These are phyloP conservation scores for Papilio demoleus DNA, from an alignment of 2,888 invertebrate species.

Conservation along the genomic window DNA sequence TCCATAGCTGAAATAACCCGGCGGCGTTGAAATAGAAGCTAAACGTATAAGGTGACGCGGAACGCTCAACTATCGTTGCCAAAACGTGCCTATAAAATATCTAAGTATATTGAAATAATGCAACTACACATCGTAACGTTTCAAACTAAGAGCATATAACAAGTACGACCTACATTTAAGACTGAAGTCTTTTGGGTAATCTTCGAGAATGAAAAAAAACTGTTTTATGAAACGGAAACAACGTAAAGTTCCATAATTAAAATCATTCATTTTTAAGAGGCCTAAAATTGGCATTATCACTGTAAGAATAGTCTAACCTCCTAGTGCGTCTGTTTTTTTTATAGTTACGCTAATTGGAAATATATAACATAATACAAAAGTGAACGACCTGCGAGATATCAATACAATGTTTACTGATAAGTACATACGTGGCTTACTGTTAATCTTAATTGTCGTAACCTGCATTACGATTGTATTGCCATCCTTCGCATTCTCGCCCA, in stretches of 20 bases:
- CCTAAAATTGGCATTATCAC: too few species aligned
- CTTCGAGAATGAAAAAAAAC: neutral
- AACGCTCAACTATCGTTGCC: constrained; percentile 52
- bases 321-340: neutral
- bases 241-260: too few species aligned
- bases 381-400: constrained; percentile 1
- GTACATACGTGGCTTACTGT: neutral
- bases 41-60: constrained; percentile 53
- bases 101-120: constrained; percentile 50
- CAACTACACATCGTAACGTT: neutral
- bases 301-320: neutral
- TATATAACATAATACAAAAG: neutral
- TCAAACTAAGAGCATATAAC: neutral
- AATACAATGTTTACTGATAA: constrained; percentile 4
- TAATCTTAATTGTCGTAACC: neutral
- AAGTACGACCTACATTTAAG: neutral
- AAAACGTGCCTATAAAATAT: constrained; percentile 59
- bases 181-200: neutral
- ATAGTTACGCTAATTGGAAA: neutral
- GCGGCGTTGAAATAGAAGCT: constrained; percentile 57
- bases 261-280: neutral
- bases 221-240: too few species aligned
- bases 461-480: neutral
- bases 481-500: neutral
- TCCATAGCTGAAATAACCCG: constrained; percentile 66